A percentile compares a stretch with the other conserved stretches of the same genome.
phyloP scores from a whole-genome alignment of 1,140 invertebrate genomes.

The Thereuonema tuberculata region DNA sequence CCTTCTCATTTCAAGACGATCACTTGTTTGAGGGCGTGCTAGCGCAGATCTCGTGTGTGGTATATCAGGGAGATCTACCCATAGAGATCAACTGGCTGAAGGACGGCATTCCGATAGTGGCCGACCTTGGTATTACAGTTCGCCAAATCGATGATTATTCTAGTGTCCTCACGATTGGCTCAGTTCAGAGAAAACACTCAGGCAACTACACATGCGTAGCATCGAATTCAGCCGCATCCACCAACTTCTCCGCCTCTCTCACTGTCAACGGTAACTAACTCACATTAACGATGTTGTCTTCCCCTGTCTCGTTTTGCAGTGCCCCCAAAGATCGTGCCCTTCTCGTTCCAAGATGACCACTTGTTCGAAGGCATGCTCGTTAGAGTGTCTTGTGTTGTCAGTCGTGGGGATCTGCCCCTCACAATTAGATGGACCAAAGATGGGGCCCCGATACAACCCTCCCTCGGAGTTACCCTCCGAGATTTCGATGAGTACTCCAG shows the following conservation, averaged over 20 bases:
- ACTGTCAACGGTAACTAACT: constrained; percentile 39
- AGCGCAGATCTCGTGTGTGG: constrained; percentile 66
- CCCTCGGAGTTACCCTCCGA: constrained; percentile 18
- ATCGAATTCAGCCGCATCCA: constrained; percentile 35
- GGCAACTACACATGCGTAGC: constrained; percentile 36
- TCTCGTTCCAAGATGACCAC: constrained; percentile 24
- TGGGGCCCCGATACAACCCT: constrained; percentile 32
- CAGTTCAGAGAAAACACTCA: constrained; percentile 23
- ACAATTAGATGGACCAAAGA: constrained; percentile 31
- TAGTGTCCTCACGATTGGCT: constrained; percentile 64
- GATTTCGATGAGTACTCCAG: constrained; percentile 36
- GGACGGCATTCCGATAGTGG: constrained; percentile 47
- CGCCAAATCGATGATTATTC: constrained; percentile 70
- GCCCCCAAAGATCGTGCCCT: constrained; percentile 22
- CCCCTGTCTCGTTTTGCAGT: constrained; percentile 22
- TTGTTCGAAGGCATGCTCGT: constrained; percentile 25
- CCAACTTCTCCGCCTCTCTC: constrained; percentile 43
- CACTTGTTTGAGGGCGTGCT: constrained; percentile 32
- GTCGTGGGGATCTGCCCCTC: constrained; percentile 10
- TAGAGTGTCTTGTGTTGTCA: constrained; percentile 22
- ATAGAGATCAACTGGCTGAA: constrained; percentile 64
- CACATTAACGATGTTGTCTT: constrained; percentile 3
- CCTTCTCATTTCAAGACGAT: constrained; percentile 43
- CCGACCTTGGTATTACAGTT: constrained; percentile 39
- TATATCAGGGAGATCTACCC: constrained; percentile 85